Evolutionary conservation across 2,113 vertebrate genomes (phyloP).

Genomic region (Lagenorhynchus albirostris): DNA sequence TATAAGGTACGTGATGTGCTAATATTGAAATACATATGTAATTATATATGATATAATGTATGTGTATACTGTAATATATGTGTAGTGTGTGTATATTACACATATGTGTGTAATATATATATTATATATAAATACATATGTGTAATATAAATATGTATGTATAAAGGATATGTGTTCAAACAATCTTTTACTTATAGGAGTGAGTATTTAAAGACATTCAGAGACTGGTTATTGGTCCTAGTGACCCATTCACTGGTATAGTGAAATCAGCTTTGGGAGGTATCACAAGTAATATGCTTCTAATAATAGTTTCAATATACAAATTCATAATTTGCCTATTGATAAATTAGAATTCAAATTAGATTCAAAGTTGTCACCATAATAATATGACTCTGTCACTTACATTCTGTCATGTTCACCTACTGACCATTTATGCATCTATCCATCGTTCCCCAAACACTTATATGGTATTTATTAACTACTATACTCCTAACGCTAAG

Average conservation of each 20-base stretch:
- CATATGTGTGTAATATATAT: no score
- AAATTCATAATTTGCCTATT: background rate
- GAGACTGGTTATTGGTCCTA: background rate
- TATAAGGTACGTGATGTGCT: background rate
- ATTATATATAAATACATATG: background rate
- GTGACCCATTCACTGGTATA: background rate
- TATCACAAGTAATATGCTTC: background rate
- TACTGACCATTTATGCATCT: background rate
- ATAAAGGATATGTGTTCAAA: background rate
- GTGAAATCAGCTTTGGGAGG: background rate
- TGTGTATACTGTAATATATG: background rate
- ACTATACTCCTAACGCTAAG: background rate
- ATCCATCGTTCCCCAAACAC: background rate
- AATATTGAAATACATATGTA: background rate
- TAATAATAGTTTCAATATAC: background rate
- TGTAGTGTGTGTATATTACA: background rate
- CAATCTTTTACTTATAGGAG: background rate
- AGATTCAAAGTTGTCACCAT: background rate
- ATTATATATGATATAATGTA: background rate
- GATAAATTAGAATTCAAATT: background rate
- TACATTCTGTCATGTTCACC: background rate
- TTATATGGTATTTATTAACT: background rate
- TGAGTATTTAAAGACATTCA: background rate
- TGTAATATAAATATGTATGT: background rate
- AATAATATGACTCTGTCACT: background rate